Evolutionary conservation across 1,140 invertebrate species (phyloP).

Genomic region (Drosophila ambigua): DNA sequence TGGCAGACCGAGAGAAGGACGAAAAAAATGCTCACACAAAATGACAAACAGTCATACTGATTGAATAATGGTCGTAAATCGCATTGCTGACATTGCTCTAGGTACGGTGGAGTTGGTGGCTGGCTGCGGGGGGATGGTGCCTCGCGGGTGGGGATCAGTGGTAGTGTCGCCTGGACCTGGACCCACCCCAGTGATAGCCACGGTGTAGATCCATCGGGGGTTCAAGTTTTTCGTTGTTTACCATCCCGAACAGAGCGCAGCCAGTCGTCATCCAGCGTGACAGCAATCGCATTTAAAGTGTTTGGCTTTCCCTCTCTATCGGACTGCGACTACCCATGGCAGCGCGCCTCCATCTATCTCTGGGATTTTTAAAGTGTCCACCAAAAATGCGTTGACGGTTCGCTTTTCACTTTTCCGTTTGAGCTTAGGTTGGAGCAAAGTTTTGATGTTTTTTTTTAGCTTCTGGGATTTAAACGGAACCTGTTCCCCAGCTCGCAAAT

Average conservation of each 20-base stretch:
- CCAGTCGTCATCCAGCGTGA: slow-evolving; percentile 54
- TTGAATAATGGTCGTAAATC: slow-evolving; percentile 82
- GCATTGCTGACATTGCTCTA: slow-evolving; percentile 73
- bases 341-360: background rate
- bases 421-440: slow-evolving; percentile 6
- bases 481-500: slow-evolving; percentile 46
- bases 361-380: slow-evolving; percentile 55
- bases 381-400: slow-evolving; percentile 7
- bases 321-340: too few species aligned
- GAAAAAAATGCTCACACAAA: slow-evolving; percentile 64
- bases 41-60: slow-evolving; percentile 82
- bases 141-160: background rate
- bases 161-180: background rate
- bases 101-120: slow-evolving; percentile 16
- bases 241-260: slow-evolving; percentile 5
- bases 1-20: slow-evolving; percentile 16
- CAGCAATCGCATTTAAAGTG: slow-evolving; percentile 71
- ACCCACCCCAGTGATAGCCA: background rate
- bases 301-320: slow-evolving; percentile 41
- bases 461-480: slow-evolving; percentile 57
- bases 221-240: slow-evolving; percentile 41
- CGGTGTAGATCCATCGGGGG: slow-evolving; percentile 12
- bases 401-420: too few species aligned
- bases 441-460: slow-evolving; percentile 28
- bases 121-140: slow-evolving; percentile 4